Evolutionary conservation across 2,113 vertebrate genomes (phyloP), one percentile per base, ranked within the genome.

Genomic region (Ornithorhynchus anatinus): DNA sequence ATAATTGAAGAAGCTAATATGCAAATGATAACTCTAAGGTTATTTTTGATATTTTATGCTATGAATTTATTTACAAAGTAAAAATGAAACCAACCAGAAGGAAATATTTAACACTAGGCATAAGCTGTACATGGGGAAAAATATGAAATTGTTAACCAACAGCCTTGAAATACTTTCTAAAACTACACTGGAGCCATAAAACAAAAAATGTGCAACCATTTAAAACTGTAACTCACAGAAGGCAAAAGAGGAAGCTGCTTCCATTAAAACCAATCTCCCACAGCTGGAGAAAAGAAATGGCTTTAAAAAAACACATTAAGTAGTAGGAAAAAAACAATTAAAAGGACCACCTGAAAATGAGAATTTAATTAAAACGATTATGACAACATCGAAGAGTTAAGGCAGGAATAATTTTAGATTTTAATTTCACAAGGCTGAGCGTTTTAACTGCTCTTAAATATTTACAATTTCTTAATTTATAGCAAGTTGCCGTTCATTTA

Each of bases 291-390:
- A 62, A 81, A 82, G 86, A 81, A 72, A 85, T 77, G 76, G 73
- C 83, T 88, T 84, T 50, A 81, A 84, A 72, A 86, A 87, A 85
- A 77, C 83, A 84, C 83, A 84, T 85, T 88, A 88, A 84, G 67
- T 77, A 81, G 80, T 80, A 79, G 83, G 75, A 80, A 77, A 81
- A n/a, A 86, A 88, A 82, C 80, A 87, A 85, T 81, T 84, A 85
- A 85, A 87, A 60, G 78, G 83, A 77, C 78, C 83, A 88, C 83
- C 83, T 88, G 81, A 85, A 85, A 88, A 84, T 65, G 72, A 78
- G 81, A 84, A 82, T 85, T 80, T 87, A 87, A 85, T 88, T 88
- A 88, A 85, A 85, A 88, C 78, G 63, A 82, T 84, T 70, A 81
- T 85, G 80, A 78, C 73, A 84, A 48, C 44, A 54, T 60, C 58